Evolutionary conservation across 1,140 invertebrate genomes (phyloP).

Genomic region (Ips typographus): DNA sequence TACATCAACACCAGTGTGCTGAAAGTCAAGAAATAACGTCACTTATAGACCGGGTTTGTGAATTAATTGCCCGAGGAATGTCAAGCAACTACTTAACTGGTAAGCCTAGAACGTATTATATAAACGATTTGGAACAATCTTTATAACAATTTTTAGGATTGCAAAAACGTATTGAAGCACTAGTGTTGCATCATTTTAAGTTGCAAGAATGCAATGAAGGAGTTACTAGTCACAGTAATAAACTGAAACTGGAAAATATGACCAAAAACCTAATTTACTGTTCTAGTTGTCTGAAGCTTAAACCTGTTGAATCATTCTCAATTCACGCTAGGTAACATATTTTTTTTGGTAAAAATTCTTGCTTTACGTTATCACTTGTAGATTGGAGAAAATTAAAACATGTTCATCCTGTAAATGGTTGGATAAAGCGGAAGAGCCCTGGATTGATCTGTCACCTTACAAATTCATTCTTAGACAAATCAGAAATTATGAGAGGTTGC

Average conservation of each 20-base stretch:
- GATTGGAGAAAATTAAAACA: conserved; percentile 51
- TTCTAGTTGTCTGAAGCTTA: conserved; percentile 57
- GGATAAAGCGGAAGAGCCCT: conserved; percentile 53
- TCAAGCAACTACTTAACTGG: conserved; percentile 55
- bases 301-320: conserved; percentile 56
- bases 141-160: conserved; percentile 44
- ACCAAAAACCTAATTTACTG: conserved; percentile 56
- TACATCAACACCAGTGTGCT: conserved; percentile 58
- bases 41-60: conserved; percentile 63
- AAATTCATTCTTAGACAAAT: conserved; percentile 62
- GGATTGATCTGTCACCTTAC: conserved; percentile 62
- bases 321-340: conserved; percentile 44
- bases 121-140: background rate
- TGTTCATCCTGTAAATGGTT: conserved; percentile 60
- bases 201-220: conserved; percentile 57
- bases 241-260: conserved; percentile 56
- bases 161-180: conserved; percentile 58
- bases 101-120: conserved; percentile 4
- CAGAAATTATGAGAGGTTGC: conserved; percentile 59
- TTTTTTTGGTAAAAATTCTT: background rate
- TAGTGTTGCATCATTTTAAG: conserved; percentile 58
- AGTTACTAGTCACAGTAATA: conserved; percentile 55
- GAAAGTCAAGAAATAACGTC: conserved; percentile 58
- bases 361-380: background rate
- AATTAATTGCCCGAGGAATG: conserved; percentile 58